These are phyloP conservation scores for Tympanoctomys barrerae DNA, from an alignment of 2,797 vertebrate species.

Conservation along the genomic window DNA sequence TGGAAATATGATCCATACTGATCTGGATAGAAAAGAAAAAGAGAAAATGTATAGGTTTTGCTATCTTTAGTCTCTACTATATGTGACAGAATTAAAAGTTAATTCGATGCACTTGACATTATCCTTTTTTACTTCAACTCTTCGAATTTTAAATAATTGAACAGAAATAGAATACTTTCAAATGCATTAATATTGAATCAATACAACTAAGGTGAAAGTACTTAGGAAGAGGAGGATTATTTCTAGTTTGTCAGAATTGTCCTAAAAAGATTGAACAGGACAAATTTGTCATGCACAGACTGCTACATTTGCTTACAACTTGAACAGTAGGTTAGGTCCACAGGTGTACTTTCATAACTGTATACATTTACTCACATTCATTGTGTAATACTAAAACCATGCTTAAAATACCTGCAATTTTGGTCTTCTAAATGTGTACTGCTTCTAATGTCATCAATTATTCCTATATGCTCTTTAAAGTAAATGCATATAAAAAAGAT, in stretches of 20 bases:
- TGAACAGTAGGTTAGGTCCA: neutral
- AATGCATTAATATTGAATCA: neutral
- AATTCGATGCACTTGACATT: neutral
- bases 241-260: neutral
- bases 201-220: neutral
- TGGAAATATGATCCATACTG: conserved; percentile 8
- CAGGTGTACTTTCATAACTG: neutral
- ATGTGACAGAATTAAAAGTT: neutral
- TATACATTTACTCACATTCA: neutral
- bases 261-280: neutral
- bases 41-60: neutral
- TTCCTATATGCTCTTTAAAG: too few species aligned
- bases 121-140: neutral
- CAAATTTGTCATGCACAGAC: neutral
- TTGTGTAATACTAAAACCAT: neutral
- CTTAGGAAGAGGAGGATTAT: neutral
- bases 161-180: neutral
- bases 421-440: too few species aligned
- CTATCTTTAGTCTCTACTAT: neutral
- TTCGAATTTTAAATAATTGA: neutral
- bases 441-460: too few species aligned
- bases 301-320: neutral
- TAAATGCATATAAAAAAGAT: too few species aligned
- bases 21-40: neutral
- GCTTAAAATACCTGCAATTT: too few species aligned